Evolutionary conservation across 2,888 invertebrate species (phyloP), one percentile per base, ranked within the genome.

Genomic region (Pollenia amentaria): DNA sequence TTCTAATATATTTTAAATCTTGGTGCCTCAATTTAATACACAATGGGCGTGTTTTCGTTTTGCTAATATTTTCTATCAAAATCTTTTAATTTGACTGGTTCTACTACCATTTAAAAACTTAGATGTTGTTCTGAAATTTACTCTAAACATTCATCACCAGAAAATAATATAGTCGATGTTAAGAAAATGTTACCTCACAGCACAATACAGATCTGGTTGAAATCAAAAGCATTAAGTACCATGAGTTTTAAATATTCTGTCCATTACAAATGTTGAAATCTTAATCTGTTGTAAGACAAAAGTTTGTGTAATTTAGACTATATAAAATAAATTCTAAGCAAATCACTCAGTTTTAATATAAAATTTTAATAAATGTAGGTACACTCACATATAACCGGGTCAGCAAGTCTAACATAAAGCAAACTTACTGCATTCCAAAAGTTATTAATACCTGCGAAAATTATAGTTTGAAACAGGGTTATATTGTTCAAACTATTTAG

Each of bases 161-260:
- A 51, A 9, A 16, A 1, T n/a, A n/a, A n/a, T n/a, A 51, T 51
- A 16, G 6, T 16, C 16, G 9, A 16, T 16, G 51, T 16, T 16
- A 51, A 9, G 10, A 18, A 18, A 18, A 6, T 6, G 53, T 18
- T 18, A 18, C 16, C 16, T 18, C 10, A 53, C 53, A 10, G 53
- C 18, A 53, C 18, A 53, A 53, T 53, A 53, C 18, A 53, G 53
- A n/a, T n/a, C n/a, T n/a, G n/a, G n/a, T n/a, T n/a, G n/a, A n/a
- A n/a, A n/a, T n/a, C n/a, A 53, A 53, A 53, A 53, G 10, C 18
- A 21, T 53, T 53, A 11, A 53, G 53, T 53, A 53, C 53, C 18
- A 53, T 1, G 9, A 18, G 18, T 18, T n/a, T n/a, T n/a, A n/a
- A n/a, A 53, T 18, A 1, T 10, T 18, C 18, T 53, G 10, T 18